Evolutionary conservation across 2,113 vertebrate genomes (phyloP).

Genomic region (Dolichotis patagonum): DNA sequence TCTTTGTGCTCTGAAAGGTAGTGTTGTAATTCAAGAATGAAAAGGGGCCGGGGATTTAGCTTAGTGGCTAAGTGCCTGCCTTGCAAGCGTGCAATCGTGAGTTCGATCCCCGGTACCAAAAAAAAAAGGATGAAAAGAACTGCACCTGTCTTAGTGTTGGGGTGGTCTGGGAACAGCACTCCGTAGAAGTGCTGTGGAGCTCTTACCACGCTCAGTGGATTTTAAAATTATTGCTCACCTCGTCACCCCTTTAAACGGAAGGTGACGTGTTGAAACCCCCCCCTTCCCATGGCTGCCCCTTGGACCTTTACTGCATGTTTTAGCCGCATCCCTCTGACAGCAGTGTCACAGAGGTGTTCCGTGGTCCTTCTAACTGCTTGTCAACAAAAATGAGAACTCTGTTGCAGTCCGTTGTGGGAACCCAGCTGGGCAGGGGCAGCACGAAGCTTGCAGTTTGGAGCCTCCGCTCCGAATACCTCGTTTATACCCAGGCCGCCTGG

Average conservation of each 20-base stretch:
- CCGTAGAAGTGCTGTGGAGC: rapidly evolving
- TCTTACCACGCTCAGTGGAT: neutral
- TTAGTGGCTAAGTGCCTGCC: too few relatives aligned
- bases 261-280: neutral
- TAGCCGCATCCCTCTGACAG: neutral
- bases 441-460: neutral
- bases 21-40: neutral
- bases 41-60: too few relatives aligned
- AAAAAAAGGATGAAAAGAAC: neutral
- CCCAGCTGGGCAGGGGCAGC: rapidly evolving
- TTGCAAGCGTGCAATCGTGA: too few relatives aligned
- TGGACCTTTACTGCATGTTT: neutral
- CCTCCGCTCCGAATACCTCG: too few relatives aligned
- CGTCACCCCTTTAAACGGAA: neutral
- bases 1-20: neutral
- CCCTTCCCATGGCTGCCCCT: rapidly evolving
- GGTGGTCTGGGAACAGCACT: rapidly evolving
- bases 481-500: too few relatives aligned
- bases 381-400: neutral
- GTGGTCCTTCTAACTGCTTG: neutral
- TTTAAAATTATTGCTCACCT: neutral
- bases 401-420: neutral
- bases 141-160: neutral
- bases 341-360: neutral
- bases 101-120: too few relatives aligned